These are phyloP conservation scores for Pachypanchax playfairii DNA, from an alignment of 2,113 vertebrate genomes.

Conservation along the genomic window DNA sequence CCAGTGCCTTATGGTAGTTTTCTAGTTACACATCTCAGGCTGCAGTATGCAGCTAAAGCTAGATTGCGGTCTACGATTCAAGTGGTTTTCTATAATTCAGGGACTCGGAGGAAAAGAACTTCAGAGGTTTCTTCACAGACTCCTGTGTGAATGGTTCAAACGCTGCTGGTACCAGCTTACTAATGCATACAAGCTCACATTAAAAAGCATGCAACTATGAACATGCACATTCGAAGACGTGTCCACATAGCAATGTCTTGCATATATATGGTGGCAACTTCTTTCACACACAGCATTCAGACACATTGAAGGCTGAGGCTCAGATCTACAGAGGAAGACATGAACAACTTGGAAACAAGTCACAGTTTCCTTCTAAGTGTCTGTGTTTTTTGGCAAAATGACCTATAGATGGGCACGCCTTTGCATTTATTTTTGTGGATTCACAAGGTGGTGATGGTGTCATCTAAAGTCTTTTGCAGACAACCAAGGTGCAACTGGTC, in stretches of 20 bases:
- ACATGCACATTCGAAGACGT: not conserved
- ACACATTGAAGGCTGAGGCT: constrained; percentile 60
- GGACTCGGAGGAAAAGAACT: constrained; percentile 62
- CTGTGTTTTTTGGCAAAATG: constrained; percentile 17
- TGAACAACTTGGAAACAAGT: constrained; percentile 46
- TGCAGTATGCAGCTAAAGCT: constrained; percentile 36
- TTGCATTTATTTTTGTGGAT: constrained; percentile 18
- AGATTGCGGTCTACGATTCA: constrained; percentile 50
- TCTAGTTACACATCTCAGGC: constrained; percentile 27
- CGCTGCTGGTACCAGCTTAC: constrained; percentile 14
- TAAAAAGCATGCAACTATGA: constrained; percentile 9
- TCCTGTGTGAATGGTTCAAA: constrained; percentile 61
- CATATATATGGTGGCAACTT: constrained; percentile 11
- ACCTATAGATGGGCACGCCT: constrained; percentile 4
- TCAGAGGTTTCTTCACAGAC: constrained; percentile 58
- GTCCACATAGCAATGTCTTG: constrained; percentile 5
- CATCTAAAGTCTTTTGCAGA: constrained; percentile 1
- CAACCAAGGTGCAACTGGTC: constrained; percentile 7
- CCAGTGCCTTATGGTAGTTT: constrained; percentile 22
- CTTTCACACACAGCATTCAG: constrained; percentile 22
- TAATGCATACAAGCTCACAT: constrained; percentile 13
- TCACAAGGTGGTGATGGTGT: constrained; percentile 6
- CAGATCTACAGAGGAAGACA: constrained; percentile 53
- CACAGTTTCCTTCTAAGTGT: constrained; percentile 27
- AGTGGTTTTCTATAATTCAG: constrained; percentile 65